Percentiles rank a stretch among this genome's conserved stretches.
Conservation (phyloP, 2,888 invertebrate genomes). For the Tetranychus piercei region DNA sequence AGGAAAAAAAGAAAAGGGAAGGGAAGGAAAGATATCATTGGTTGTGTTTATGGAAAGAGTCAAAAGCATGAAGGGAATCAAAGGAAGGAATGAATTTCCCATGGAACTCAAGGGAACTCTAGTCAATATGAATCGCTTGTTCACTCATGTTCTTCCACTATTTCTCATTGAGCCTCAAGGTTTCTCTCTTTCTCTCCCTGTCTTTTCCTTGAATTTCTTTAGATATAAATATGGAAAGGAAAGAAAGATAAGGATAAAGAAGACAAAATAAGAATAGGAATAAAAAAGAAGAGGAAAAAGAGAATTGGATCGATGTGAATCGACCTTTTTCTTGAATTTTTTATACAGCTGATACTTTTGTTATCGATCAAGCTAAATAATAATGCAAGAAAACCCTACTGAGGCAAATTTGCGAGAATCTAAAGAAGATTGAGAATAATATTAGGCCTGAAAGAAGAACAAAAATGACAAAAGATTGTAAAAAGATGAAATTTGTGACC, state of each 20-base stretch:
- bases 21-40: background rate
- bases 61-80: background rate
- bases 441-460: no score
- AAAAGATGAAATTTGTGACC: no score
- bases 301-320: background rate
- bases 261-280: background rate
- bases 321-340: background rate
- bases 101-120: background rate
- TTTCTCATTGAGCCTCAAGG: background rate
- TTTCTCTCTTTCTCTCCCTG: slow-evolving; percentile 7
- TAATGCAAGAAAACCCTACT: no score
- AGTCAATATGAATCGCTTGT: background rate
- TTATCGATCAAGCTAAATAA: background rate
- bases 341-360: background rate
- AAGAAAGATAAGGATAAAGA: background rate
- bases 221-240: background rate
- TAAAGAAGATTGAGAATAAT: no score
- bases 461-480: no score
- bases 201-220: background rate
- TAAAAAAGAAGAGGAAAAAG: background rate
- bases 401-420: no score
- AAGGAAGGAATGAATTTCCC: background rate
- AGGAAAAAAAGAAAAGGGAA: background rate
- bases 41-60: background rate
- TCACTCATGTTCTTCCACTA: background rate